Base-by-base conservation (phyloP, 2,888 invertebrate species). In the Timema cristinae region DNA sequence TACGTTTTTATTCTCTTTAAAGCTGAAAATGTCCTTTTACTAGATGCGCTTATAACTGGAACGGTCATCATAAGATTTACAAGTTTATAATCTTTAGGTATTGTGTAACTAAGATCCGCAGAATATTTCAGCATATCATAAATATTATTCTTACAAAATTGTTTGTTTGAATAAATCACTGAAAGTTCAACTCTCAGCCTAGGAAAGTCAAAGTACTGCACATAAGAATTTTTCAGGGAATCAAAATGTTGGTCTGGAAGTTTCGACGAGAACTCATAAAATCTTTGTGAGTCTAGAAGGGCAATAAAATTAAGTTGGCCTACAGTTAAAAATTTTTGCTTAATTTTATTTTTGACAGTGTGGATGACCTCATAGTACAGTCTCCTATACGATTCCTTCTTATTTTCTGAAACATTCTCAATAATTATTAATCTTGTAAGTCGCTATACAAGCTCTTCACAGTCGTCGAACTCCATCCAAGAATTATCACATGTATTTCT, bases 131-230 rank as follows among this genome's bases (percentile, higher is more conserved):
- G 68, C 54, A 68, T 9, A 47, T 68, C 68, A 68, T 32, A n/a
- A 10, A 68, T 47, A 32, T 32, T 68, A 16, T 0, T 47, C 68
- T 50, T 6, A 11, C 13, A 32, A 52, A 68, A 32, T 32, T 54
- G 52, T 13, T 6, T 15, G 51, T 15, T 16, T 9, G 10, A 68
- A 32, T 9, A 54, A 32, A 54, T 68, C 47, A 52, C 68, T 32
- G 68, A 68, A 68, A 54, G 68, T 68, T 68, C 68, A 52, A 54
- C 54, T 52, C 2, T 54, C 16, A 68, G 54, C 10, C 68, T 54
- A 7, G 54, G 11, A 32, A 68, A 0, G 13, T 68, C 68, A 6
- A 68, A 68, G 54, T 68, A 68, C 54, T 68, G 68, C 5, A 5
- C 52, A 54, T 54, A 68, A 16, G 16, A 10, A 32, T 5, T 16